These are phyloP conservation scores for Tiliacea citrago DNA, from an alignment of 2,888 invertebrate genomes.

Conservation along the genomic window DNA sequence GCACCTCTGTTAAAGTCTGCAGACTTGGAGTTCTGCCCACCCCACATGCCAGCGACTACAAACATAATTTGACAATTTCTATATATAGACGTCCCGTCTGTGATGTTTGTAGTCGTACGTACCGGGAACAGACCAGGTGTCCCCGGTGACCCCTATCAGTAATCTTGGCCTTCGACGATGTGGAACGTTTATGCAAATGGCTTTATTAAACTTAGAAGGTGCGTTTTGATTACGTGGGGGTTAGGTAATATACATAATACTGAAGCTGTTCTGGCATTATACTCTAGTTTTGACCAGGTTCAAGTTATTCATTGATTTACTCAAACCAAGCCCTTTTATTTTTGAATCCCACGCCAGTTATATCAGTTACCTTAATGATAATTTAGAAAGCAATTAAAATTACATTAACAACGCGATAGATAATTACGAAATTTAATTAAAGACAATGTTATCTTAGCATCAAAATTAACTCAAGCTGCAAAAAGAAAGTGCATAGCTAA, in stretches of 20 bases:
- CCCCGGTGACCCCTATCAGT: slow-evolving; percentile 55
- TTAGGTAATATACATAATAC: slow-evolving; percentile 6
- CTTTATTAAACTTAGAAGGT: slow-evolving; percentile 33
- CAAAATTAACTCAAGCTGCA: slow-evolving; percentile 22
- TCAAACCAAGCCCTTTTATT: slow-evolving; percentile 15
- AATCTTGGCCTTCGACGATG: slow-evolving; percentile 44
- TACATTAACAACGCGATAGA: slow-evolving; percentile 22
- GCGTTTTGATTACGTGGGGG: slow-evolving; percentile 33
- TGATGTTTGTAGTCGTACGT: slow-evolving; percentile 29
- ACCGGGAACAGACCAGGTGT: slow-evolving; percentile 57
- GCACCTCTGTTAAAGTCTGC: slow-evolving; percentile 34
- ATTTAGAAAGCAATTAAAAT: slow-evolving; percentile 37
- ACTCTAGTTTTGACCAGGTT: not conserved
- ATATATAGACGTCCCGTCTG: slow-evolving; percentile 40
- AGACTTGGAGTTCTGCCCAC: slow-evolving; percentile 61
- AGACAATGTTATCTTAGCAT: slow-evolving; percentile 34
- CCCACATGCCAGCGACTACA: slow-evolving; percentile 47
- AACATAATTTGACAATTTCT: slow-evolving; percentile 53
- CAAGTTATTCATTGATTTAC: slow-evolving; percentile 1
- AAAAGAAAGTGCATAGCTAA: slow-evolving; percentile 32
- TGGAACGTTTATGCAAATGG: slow-evolving; percentile 54
- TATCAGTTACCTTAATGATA: slow-evolving; percentile 20
- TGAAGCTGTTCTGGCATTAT: not conserved
- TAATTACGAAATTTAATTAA: slow-evolving; percentile 23
- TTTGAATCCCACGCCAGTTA: slow-evolving; percentile 17